Evolutionary conservation across 2,797 vertebrate genomes (phyloP).

Genomic region (Varecia variegata): DNA sequence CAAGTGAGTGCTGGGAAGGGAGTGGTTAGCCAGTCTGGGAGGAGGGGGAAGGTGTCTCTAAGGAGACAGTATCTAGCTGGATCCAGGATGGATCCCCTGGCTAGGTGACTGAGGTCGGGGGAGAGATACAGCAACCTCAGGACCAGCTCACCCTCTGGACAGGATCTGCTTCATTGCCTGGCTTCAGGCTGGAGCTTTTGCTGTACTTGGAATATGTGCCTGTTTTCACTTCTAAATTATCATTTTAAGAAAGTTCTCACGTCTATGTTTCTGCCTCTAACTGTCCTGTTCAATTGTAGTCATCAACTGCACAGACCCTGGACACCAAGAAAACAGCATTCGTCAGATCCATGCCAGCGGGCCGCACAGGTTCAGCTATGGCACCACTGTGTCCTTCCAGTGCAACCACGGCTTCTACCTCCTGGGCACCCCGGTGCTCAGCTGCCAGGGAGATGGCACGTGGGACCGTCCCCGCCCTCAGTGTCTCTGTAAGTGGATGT

Average conservation of each 20-base stretch:
- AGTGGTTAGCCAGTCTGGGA: neutral
- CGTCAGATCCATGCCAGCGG: constrained; percentile 92
- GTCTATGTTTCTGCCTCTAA: neutral
- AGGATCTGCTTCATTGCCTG: neutral
- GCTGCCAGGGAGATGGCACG: constrained; percentile 96
- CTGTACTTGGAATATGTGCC: neutral
- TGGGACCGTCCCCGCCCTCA: constrained; percentile 96
- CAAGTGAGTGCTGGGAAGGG: neutral
- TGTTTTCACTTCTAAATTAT: neutral
- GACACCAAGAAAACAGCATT: constrained; percentile 94
- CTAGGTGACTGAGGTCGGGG: neutral
- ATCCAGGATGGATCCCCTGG: neutral
- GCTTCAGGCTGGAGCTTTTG: neutral
- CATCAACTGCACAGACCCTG: constrained; percentile 97
- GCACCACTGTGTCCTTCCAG: constrained; percentile 93
- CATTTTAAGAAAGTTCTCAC: neutral
- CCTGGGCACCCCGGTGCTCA: constrained; percentile 93
- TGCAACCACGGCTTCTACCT: constrained; percentile 96
- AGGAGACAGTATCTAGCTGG: too few species aligned
- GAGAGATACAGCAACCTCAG: neutral
- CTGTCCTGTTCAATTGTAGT: constrained; percentile 84
- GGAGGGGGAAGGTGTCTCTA: neutral
- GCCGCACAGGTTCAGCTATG: constrained; percentile 94
- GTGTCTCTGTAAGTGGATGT: constrained; percentile 93
- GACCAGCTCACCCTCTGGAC: neutral